A percentile compares a stretch with the other conserved stretches of the same genome.
Conservation (phyloP, 2,888 invertebrate species). For the Lamellibrachia satsuma region DNA sequence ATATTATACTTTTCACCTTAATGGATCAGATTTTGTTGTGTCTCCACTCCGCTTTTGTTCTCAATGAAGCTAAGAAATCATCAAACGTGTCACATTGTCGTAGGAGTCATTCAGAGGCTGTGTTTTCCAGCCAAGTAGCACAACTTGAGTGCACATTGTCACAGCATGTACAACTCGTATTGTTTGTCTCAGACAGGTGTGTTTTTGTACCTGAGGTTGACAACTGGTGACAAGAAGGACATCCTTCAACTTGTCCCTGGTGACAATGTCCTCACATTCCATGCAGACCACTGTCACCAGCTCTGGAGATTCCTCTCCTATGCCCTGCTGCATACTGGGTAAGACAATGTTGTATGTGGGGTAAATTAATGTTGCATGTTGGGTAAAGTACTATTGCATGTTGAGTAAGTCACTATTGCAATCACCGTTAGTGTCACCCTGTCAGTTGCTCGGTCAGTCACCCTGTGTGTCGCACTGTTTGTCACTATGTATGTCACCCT, state of each 20-base stretch:
- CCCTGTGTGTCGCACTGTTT: no score
- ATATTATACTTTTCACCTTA: background rate
- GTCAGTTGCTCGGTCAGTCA: background rate
- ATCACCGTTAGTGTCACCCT: background rate
- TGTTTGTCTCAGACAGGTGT: background rate
- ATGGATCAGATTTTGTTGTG: background rate
- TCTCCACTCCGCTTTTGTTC: background rate
- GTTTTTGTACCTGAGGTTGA: background rate
- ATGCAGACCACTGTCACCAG: slow-evolving; percentile 88
- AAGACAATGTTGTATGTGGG: slow-evolving; percentile 58
- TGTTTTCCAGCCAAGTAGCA: background rate
- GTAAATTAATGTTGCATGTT: background rate
- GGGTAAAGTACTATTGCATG: background rate
- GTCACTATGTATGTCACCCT: no score
- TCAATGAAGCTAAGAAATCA: background rate
- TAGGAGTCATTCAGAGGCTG: background rate
- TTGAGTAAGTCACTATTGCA: background rate
- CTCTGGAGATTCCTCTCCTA: slow-evolving; percentile 94
- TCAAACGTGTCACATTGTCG: background rate
- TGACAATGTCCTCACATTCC: slow-evolving; percentile 91
- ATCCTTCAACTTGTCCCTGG: slow-evolving; percentile 79
- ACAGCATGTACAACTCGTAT: background rate
- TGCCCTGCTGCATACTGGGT: slow-evolving; percentile 92
- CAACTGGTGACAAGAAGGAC: background rate
- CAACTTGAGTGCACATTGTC: background rate